Base-by-base conservation (phyloP, 2,113 vertebrate genomes). In the Hyaena hyaena region DNA sequence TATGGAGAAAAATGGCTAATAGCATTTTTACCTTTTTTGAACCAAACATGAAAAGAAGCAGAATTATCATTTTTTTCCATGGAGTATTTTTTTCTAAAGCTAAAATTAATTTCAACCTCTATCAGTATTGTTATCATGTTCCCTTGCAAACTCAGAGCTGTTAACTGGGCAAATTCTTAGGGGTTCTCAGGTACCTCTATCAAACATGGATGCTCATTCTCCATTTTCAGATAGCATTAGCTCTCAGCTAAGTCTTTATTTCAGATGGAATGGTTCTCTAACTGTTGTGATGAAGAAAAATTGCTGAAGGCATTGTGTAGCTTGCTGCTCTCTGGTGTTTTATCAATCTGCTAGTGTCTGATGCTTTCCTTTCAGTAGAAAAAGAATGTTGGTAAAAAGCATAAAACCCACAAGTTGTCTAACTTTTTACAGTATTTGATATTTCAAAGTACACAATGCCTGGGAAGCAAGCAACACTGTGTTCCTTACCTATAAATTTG, bases 61-160 rank as follows among this genome's bases (percentile, higher is more conserved):
- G 5, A 76, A 79, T 11, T 33, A 10, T 23, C 33, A 17, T 45
- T 71, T 77, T n/a, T n/a, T 98, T 73, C n/a, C 31, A 61, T 12
- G 23, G 31, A 55, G 15, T 48, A 31, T 28, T 86, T 76, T 87
- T 96, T 96, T 82, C 80, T 81, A 94, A 90, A 79, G 61, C 43
- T 88, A 61, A 88, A 58, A 15, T 39, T 48, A 43, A 24, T 86
- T 35, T 48, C 68, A 85, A 65, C 35, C 93, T 93, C 48, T 76
- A 5, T 77, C 43, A 61, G 31, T 63, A 61, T 53, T 33, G 16
- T 89, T 39, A 74, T 4, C 48, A 63, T 2, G 7, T n/a, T 77
- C 3, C 1, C 4, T 79, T 61, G 6, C 21, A 76, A 65, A 87
- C 28, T 21, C 45, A 26, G 76, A 21, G 1, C 3, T 79, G 84